Evolutionary conservation across 2,797 vertebrate genomes (phyloP).

Genomic region (Falco columbarius): DNA sequence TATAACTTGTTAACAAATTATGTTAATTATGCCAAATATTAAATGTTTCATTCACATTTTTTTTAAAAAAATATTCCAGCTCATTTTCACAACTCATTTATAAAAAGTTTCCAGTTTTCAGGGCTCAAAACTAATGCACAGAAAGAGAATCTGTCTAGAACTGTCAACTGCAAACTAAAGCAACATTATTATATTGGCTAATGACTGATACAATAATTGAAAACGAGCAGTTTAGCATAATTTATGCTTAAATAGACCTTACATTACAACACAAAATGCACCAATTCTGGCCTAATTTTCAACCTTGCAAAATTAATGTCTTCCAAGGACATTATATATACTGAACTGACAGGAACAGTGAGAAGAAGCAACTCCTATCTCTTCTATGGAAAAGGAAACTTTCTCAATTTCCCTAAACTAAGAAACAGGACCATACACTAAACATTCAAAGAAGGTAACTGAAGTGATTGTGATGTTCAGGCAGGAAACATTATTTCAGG

Average conservation of each 20-base stretch:
- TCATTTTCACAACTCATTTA: background rate
- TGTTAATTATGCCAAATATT: background rate
- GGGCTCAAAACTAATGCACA: background rate
- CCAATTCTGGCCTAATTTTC: background rate
- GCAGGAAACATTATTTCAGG: background rate
- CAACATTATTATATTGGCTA: background rate
- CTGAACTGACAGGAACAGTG: background rate
- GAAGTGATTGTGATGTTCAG: background rate
- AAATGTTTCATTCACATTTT: background rate
- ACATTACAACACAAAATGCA: background rate
- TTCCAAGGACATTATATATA: background rate
- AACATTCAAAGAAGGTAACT: background rate
- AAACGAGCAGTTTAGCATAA: background rate
- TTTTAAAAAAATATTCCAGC: background rate
- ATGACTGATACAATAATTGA: background rate
- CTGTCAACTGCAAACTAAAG: background rate
- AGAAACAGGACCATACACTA: background rate
- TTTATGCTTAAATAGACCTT: background rate
- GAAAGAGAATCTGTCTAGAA: background rate
- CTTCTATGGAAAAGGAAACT: background rate
- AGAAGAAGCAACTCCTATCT: background rate
- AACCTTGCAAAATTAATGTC: background rate
- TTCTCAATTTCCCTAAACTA: background rate
- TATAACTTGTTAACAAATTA: background rate
- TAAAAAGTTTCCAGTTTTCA: background rate